Base-by-base conservation (phyloP, 2,797 vertebrate species). In the Heliangelus exortis region DNA sequence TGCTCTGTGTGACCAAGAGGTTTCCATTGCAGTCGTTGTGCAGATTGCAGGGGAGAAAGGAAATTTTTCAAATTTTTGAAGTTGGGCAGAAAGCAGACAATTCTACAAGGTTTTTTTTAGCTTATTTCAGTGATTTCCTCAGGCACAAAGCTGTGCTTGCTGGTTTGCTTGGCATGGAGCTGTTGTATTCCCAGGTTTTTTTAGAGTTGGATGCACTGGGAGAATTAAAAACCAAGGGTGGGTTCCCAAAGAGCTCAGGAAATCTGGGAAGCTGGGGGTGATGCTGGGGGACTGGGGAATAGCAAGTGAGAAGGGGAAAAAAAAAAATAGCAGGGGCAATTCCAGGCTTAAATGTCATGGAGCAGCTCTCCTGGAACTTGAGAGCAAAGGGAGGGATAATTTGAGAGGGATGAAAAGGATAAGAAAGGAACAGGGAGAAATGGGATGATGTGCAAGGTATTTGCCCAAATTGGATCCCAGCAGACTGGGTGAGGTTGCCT, bases 1-100 rank as follows among this genome's bases (percentile, higher is more conserved):
- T 72, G 6, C 81, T 6, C 0, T 4, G 2, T 2, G 84, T 6
- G 39, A 67, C 51, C 0, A 2, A 43, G 45, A 8, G 63, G 41
- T 78, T 85, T 89, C 88, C 65, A 2, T 11, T 2, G 1, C 61
- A 22, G 53, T 18, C 68, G 12, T 14, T 39, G 39, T 39, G 39
- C 39, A 29, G 25, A 6, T 13, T 6, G 43, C 41, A 8, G 34
- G 34, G 34, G 7, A 34, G 34, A 34, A 34, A n/a, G n/a, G n/a
- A n/a, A n/a, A n/a, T n/a, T n/a, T n/a, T n/a, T n/a, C n/a, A n/a
- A n/a, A 34, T 34, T 34, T 34, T 66, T 4, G 11, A 78, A 62
- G 31, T 4, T 39, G 3, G 33, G 10, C 58, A 63, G 61, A 48
- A 78, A 33, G 22, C 41, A 47, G 43, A 8, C 7, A 15, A 39